phyloP scores from a whole-genome alignment of 2,888 invertebrate genomes.

The Salticus scenicus region DNA sequence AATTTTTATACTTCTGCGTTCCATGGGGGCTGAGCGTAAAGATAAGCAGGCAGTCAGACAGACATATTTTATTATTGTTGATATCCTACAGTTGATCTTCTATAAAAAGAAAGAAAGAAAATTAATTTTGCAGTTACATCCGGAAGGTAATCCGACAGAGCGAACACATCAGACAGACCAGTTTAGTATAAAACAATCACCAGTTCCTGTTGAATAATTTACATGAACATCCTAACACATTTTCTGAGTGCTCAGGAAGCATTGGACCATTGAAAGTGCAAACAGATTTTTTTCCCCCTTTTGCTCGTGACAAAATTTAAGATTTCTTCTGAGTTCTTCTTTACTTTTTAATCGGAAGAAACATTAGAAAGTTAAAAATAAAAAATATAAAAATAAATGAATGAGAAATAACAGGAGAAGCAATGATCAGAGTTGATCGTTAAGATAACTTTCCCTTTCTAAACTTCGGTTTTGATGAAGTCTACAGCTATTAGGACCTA shows the following conservation, averaged over 20 bases:
- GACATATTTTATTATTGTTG: too few relatives aligned
- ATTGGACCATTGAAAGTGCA: not conserved
- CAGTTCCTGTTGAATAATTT: not conserved
- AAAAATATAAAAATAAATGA: too few relatives aligned
- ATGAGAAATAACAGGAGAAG: not conserved
- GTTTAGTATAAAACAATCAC: not conserved
- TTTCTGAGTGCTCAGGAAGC: not conserved
- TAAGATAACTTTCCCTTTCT: conserved; percentile 3
- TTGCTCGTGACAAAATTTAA: not conserved
- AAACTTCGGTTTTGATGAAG: not conserved
- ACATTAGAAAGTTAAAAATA: not conserved
- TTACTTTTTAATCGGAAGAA: conserved; percentile 11
- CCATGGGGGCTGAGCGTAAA: too few relatives aligned
- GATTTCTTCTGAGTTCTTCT: not conserved
- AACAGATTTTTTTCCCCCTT: not conserved
- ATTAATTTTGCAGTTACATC: too few relatives aligned
- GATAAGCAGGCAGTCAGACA: too few relatives aligned
- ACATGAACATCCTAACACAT: not conserved
- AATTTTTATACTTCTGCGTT: too few relatives aligned
- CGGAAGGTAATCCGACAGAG: too few relatives aligned
- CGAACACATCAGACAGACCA: too few relatives aligned
- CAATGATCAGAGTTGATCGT: not conserved
- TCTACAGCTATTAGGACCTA: not conserved
- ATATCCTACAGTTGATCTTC: too few relatives aligned
- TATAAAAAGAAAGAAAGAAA: too few relatives aligned